phyloP scores from a whole-genome alignment of 2,113 vertebrate species.

The Oryctolagus cuniculus region DNA sequence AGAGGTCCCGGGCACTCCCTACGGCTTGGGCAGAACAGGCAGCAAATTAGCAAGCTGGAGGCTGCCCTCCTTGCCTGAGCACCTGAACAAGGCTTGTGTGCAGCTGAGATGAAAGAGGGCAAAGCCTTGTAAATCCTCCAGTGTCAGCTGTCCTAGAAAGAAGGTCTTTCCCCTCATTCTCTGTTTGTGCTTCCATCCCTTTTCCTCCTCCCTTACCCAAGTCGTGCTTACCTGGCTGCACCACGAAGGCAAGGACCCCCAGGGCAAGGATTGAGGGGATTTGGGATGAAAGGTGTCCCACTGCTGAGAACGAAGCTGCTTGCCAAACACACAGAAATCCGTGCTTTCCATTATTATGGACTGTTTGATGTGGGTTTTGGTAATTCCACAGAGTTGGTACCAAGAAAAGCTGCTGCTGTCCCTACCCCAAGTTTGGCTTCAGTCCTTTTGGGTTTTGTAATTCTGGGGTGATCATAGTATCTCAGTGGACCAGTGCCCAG shows the following conservation, averaged over 20 bases:
- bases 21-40: neutral
- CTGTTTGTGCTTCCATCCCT: rapidly evolving
- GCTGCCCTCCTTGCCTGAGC: neutral
- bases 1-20: neutral
- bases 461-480: constrained; percentile 55
- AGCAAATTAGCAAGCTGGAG: neutral
- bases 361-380: constrained; percentile 3
- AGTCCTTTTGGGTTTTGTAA: constrained; percentile 63
- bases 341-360: neutral
- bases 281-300: constrained; percentile 67
- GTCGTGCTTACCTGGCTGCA: constrained; percentile 6
- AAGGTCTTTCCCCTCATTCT: neutral
- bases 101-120: neutral
- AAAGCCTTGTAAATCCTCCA: neutral
- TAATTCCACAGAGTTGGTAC: neutral
- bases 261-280: constrained; percentile 58
- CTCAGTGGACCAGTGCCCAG: constrained; percentile 50
- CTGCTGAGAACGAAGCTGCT: constrained; percentile 62
- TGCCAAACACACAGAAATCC: constrained; percentile 56
- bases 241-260: constrained; percentile 12
- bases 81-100: neutral
- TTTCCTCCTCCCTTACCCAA: constrained; percentile 13
- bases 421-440: neutral
- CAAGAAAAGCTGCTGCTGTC: neutral
- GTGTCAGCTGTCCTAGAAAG: neutral